Evolutionary conservation across 1,140 invertebrate species (phyloP).

Genomic region (Penaeus indicus): DNA sequence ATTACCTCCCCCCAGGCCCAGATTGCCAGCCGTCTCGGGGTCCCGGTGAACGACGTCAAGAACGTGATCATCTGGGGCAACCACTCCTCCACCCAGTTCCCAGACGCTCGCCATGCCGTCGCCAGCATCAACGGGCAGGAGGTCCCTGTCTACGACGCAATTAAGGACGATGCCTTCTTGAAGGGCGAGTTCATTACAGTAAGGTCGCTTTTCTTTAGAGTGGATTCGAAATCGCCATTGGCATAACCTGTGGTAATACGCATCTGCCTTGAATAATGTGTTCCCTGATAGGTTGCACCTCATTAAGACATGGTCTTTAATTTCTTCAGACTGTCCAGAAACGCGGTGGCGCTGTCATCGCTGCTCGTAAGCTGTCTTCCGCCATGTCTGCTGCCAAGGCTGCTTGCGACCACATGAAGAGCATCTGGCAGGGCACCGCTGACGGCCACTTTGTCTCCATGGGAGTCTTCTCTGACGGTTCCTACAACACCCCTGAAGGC

Average conservation of each 20-base stretch:
- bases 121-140: conserved; percentile 75
- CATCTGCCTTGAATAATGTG: conserved; percentile 70
- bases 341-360: conserved; percentile 96
- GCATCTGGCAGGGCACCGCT: conserved; percentile 92
- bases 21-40: conserved; percentile 70
- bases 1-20: conserved; percentile 59
- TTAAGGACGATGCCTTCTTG: conserved; percentile 88
- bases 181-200: conserved; percentile 83
- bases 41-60: conserved; percentile 81
- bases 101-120: conserved; percentile 90
- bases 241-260: conserved; percentile 26
- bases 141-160: conserved; percentile 74
- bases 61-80: conserved; percentile 99
- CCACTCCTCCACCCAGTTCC: conserved; percentile 98
- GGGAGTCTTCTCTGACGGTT: conserved; percentile 98
- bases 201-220: conserved; percentile 68
- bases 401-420: conserved; percentile 96
- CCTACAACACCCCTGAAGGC: conserved; percentile 88
- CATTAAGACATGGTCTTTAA: neutral
- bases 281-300: too few species aligned
- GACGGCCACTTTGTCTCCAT: conserved; percentile 90
- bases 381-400: conserved; percentile 99
- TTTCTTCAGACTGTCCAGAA: conserved; percentile 85
- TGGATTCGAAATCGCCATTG: neutral
- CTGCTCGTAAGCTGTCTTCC: conserved; percentile 97